A percentile compares a stretch with the other conserved stretches of the same genome.
phyloP scores from a whole-genome alignment of 1,140 invertebrate species.

The Drosophila paulistorum region DNA sequence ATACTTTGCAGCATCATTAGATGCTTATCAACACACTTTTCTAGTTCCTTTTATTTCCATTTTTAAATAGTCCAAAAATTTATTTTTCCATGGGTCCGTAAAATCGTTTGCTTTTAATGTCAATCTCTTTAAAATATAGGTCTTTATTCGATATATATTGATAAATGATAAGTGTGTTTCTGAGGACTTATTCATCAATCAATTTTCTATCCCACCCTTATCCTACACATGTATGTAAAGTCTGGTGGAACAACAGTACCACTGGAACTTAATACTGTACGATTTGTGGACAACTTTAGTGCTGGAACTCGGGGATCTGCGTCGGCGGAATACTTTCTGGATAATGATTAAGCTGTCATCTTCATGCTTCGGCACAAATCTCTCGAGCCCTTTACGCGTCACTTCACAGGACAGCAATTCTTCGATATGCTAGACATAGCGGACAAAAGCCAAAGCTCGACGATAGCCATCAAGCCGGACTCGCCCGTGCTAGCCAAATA shows the following conservation, averaged over 20 bases:
- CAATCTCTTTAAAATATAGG: too few relatives aligned
- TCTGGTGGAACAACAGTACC: conserved; percentile 98
- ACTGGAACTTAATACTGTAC: conserved; percentile 97
- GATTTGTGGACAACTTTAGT: conserved; percentile 99
- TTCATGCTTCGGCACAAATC: conserved; percentile 92
- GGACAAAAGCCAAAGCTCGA: conserved; percentile 85
- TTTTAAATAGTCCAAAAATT: too few relatives aligned
- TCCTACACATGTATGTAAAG: conserved; percentile 81
- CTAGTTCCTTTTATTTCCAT: too few relatives aligned
- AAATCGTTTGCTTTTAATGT: too few relatives aligned
- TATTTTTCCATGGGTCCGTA: too few relatives aligned
- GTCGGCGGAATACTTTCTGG: conserved; percentile 97
- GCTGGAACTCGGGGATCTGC: conserved; percentile 96
- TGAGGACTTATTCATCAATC: neutral
- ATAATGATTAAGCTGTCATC: conserved; percentile 90
- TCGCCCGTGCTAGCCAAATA: conserved; percentile 89
- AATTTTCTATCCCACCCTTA: neutral
- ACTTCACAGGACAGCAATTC: conserved; percentile 91
- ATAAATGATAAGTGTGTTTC: too few relatives aligned
- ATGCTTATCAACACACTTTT: too few relatives aligned
- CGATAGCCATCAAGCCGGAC: conserved; percentile 88
- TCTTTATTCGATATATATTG: too few relatives aligned
- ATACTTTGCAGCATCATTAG: too few relatives aligned
- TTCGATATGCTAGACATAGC: conserved; percentile 91
- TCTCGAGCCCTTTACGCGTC: conserved; percentile 94